Percentiles rank a stretch among this genome's conserved stretches.
phyloP scores from a whole-genome alignment of 2,797 vertebrate genomes.

The Rhyacichthys aspro region DNA sequence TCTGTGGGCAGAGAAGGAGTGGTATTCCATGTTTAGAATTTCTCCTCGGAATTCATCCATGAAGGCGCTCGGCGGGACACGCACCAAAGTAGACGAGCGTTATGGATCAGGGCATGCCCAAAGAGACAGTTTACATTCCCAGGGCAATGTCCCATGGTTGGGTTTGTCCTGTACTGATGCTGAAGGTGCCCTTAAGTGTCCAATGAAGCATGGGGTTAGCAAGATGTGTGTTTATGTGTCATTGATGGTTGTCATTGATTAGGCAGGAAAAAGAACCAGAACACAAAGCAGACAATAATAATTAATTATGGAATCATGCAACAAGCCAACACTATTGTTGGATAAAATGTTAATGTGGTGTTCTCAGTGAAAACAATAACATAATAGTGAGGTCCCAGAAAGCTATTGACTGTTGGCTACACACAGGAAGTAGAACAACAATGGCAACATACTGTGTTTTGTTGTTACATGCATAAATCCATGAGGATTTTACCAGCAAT shows the following conservation, averaged over 20 bases:
- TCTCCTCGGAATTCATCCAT: constrained; percentile 71
- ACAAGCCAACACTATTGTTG: too few relatives aligned
- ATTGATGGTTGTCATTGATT: neutral
- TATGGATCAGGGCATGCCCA: constrained; percentile 49
- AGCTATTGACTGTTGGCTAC: too few relatives aligned
- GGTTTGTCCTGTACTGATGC: neutral
- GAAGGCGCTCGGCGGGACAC: constrained; percentile 66
- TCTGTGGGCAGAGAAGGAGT: constrained; percentile 55
- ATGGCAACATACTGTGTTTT: too few relatives aligned
- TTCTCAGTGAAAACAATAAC: too few relatives aligned
- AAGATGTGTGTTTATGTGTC: neutral
- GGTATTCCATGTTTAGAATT: constrained; percentile 65
- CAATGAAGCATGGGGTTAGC: neutral
- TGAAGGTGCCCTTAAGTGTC: constrained; percentile 2
- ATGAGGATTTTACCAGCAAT: too few relatives aligned
- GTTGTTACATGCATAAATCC: too few relatives aligned
- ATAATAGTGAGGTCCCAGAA: too few relatives aligned
- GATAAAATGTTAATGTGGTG: too few relatives aligned
- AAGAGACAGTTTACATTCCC: constrained; percentile 7
- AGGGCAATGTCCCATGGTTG: neutral
- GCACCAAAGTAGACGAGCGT: constrained; percentile 45
- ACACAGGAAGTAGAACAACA: too few relatives aligned
- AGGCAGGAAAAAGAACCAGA: too few relatives aligned
- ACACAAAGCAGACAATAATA: too few relatives aligned
- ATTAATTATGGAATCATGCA: too few relatives aligned